Base-by-base conservation (phyloP, 2,888 invertebrate genomes). In the Junonia oenone region DNA sequence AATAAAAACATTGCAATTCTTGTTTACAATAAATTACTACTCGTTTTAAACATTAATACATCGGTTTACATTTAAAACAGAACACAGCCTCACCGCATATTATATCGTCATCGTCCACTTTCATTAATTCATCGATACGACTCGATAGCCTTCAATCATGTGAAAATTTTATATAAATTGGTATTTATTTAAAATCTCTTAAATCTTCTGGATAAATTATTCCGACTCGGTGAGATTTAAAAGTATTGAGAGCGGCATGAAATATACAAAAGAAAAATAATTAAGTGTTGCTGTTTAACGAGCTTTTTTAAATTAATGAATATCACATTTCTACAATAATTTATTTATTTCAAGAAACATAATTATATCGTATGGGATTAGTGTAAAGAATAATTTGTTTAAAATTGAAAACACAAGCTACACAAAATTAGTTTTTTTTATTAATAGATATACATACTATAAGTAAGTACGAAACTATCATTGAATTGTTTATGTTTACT, bases 161-260 rank as follows among this genome's bases (percentile, higher is more conserved):
- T 61, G 52, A 50, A 55, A 64, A 61, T 59, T 13, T 43, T 43
- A 62, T 63, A 51, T 55, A 59, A 64, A 61, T 64, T 59, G 48
- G 40, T 48, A 56, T 63, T 61, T 56, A 59, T 59, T 64, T 58
- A 55, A 64, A 58, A 58, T 37, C 37, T 56, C 26, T 37, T 46
- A 45, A 52, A 46, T 58, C 40, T 60, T 56, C 45, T 47, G 27
- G 53, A 62, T 63, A 58, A 61, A 62, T 64, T 55, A 53, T 56
- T 50, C 47, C 31, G 38, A 52, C 38, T 40, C 45, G 50, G 19
- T 51, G 50, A 50, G 31, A 55, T 55, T 54, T 52, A 47, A 47
- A 48, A 19, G 37, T 19, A 22, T 17, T 27, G 8, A 52, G 29
- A 33, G 1, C 40, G 14, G 38, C 14, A 40, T 45, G 9, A 45